Base-by-base conservation (phyloP, 53 echinoderm and acorn worm genomes). In the Echinarachnius parma region DNA sequence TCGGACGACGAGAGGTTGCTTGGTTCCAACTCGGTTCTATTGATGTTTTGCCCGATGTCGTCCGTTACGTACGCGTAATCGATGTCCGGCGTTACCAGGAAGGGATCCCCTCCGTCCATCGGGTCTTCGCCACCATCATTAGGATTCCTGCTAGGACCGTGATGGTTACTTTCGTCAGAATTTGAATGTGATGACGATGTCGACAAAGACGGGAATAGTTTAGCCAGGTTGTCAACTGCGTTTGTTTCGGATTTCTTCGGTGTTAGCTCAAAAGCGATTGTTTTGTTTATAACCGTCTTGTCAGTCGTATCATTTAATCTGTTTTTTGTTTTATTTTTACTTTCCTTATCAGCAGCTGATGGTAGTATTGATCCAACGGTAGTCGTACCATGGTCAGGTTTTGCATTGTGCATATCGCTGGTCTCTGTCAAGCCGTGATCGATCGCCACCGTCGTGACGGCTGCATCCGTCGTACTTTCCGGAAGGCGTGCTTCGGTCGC, bases 81-180 rank as follows among this genome's bases (percentile, higher is more conserved):
- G 5, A 65, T 15, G 46, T 65, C 19, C 9, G 68, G 68, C 13
- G 26, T 47, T 8, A 33, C 52, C 2, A 18, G 50, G 52, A 68
- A 68, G 9, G 68, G 68, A 23, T 68, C 68, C n/a, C 68, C 68
- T 3, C 68, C 68, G 20, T 68, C 52, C 16, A 68, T 68, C 19
- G 18, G 13, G 14, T n/a, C n/a, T n/a, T n/a, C n/a, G n/a, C n/a
- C n/a, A n/a, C n/a, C n/a, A n/a, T n/a, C n/a, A n/a, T n/a, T n/a
- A n/a, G n/a, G n/a, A n/a, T n/a, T n/a, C n/a, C n/a, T n/a, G n/a
- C n/a, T n/a, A n/a, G n/a, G n/a, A n/a, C n/a, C n/a, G n/a, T n/a
- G n/a, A n/a, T n/a, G n/a, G n/a, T n/a, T n/a, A n/a, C n/a, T n/a
- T n/a, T n/a, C n/a, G n/a, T n/a, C n/a, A n/a, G n/a, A n/a, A n/a